phyloP scores from a whole-genome alignment of 2,797 vertebrate species.

The Coranthus polyacanthus region DNA sequence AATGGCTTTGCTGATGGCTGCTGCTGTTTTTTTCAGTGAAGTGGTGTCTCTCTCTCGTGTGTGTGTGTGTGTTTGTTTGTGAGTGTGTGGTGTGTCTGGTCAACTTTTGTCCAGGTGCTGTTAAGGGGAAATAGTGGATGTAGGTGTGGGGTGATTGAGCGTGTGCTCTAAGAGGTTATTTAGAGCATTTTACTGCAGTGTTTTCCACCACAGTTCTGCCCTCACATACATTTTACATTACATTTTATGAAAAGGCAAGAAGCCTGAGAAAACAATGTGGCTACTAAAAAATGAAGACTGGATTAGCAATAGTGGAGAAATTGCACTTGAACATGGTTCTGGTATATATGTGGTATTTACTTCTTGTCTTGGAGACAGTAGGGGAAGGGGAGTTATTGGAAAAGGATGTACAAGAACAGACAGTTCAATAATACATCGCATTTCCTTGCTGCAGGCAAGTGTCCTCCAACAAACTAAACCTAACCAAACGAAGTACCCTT shows the following conservation, averaged over 20 bases:
- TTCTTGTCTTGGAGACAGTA: slow-evolving; percentile 13
- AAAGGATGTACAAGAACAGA: slow-evolving; percentile 17
- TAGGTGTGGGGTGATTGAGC: slow-evolving; percentile 19
- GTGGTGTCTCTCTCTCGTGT: slow-evolving; percentile 7
- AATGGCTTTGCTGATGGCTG: slow-evolving; percentile 73
- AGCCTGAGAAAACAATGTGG: background rate
- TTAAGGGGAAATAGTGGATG: background rate
- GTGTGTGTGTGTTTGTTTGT: slow-evolving; percentile 13
- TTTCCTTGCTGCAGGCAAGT: slow-evolving; percentile 25
- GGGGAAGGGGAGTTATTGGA: slow-evolving; percentile 14
- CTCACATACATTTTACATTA: background rate
- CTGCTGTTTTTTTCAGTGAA: slow-evolving; percentile 38
- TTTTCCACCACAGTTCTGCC: slow-evolving; percentile 11
- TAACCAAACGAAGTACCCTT: slow-evolving; percentile 34
- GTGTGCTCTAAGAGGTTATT: slow-evolving; percentile 14
- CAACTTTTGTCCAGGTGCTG: slow-evolving; percentile 44
- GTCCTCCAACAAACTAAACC: slow-evolving; percentile 42
- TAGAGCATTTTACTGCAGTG: slow-evolving; percentile 13
- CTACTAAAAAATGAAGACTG: background rate
- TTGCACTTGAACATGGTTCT: background rate
- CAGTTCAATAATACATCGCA: slow-evolving; percentile 2
- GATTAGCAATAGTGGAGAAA: background rate
- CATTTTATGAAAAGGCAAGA: background rate
- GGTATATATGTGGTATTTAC: slow-evolving; percentile 3
- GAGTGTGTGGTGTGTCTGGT: slow-evolving; percentile 25